Evolutionary conservation across 2,888 invertebrate species (phyloP).

Genomic region (Macrosiphum euphorbiae): DNA sequence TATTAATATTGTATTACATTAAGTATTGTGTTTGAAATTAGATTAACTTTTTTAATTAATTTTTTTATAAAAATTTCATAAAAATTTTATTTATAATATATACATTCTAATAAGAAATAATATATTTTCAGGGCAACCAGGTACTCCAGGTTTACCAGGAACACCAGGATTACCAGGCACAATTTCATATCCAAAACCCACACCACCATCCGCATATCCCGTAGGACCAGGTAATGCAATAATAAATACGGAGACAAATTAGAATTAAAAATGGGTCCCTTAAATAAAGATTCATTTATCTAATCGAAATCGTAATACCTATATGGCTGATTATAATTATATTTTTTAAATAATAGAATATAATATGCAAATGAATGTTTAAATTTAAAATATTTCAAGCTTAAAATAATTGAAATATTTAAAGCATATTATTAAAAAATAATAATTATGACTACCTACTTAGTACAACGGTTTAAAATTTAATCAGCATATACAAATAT

Average conservation of each 20-base stretch:
- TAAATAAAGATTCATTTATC: neutral
- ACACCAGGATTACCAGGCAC: conserved; percentile 67
- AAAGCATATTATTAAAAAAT: neutral
- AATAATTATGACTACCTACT: neutral
- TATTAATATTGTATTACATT: neutral
- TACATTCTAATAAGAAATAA: neutral
- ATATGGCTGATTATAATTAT: too few relatives aligned
- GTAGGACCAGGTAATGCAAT: conserved; percentile 66
- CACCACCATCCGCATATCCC: conserved; percentile 70
- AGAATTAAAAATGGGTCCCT: neutral
- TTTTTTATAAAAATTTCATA: neutral
- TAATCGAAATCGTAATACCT: neutral
- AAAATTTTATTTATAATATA: neutral
- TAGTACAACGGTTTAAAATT: neutral
- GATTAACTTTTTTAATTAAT: neutral
- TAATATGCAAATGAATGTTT: neutral
- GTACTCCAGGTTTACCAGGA: conserved; percentile 65
- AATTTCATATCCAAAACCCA: conserved; percentile 68
- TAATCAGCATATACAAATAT: neutral
- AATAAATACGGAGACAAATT: neutral
- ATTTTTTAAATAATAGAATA: neutral
- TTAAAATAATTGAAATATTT: neutral
- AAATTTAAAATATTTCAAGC: neutral
- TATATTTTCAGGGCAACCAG: conserved; percentile 59
- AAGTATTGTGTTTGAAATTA: neutral